A percentile compares a stretch with the other conserved stretches of the same genome.
Evolutionary conservation across 2,888 invertebrate genomes (phyloP).

Genomic region (Nesidiocoris tenuis): DNA sequence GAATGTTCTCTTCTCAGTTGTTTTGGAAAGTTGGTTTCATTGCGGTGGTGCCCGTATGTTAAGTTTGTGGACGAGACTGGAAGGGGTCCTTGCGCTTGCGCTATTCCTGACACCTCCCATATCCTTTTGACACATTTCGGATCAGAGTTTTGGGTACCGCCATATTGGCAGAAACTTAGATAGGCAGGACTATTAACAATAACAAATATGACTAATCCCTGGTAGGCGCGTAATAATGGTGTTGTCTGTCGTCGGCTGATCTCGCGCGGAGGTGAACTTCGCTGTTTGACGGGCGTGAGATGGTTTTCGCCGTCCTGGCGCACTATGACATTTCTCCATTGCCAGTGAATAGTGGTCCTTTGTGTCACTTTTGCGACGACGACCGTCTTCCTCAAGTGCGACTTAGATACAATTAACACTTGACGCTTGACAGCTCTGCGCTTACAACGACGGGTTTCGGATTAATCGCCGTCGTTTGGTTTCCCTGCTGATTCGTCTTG

Average conservation of each 20-base stretch:
- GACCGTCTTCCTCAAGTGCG: background rate
- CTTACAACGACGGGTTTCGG: background rate
- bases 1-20: no score
- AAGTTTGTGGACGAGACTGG: background rate
- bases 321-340: slow-evolving; percentile 33
- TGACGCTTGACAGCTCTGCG: background rate
- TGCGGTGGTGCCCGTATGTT: background rate
- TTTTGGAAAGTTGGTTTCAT: background rate
- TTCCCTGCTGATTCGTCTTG: slow-evolving; percentile 24
- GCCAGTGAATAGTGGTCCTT: slow-evolving; percentile 33
- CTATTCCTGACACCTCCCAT: slow-evolving; percentile 44
- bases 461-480: background rate
- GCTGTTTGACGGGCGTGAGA: slow-evolving; percentile 18
- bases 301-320: slow-evolving; percentile 25
- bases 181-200: slow-evolving; percentile 33
- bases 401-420: slow-evolving; percentile 1
- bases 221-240: slow-evolving; percentile 28
- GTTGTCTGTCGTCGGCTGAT: slow-evolving; percentile 23
- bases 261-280: slow-evolving; percentile 13
- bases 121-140: slow-evolving; percentile 48
- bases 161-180: slow-evolving; percentile 38
- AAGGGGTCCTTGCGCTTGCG: slow-evolving; percentile 27
- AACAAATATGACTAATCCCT: slow-evolving; percentile 39
- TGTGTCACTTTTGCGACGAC: slow-evolving; percentile 33
- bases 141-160: slow-evolving; percentile 36